These are phyloP conservation scores for Leptinotarsa peninsularis DNA, from an alignment of 2,888 invertebrate genomes.

Conservation along the genomic window DNA sequence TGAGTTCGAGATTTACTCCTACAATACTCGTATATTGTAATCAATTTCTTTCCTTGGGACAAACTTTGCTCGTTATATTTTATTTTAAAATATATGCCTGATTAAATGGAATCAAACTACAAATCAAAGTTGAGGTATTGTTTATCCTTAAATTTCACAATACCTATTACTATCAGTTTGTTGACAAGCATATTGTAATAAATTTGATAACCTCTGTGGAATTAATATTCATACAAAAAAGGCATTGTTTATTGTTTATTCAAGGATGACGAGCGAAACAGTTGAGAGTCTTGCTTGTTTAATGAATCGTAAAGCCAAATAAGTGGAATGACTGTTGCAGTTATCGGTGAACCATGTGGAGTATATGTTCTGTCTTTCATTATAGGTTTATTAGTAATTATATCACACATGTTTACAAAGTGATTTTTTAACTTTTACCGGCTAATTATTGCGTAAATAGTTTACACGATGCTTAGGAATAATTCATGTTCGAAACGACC, in stretches of 20 bases:
- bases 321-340: conserved; percentile 3
- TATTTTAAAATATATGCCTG: too few species aligned
- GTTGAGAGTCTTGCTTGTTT: not conserved
- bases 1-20: too few species aligned
- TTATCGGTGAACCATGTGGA: conserved; percentile 9
- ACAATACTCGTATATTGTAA: too few species aligned
- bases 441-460: too few species aligned
- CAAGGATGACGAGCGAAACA: conserved; percentile 11
- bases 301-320: conserved; percentile 12
- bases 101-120: too few species aligned
- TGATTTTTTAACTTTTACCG: not conserved
- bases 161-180: not conserved
- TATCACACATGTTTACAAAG: not conserved
- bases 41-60: too few species aligned
- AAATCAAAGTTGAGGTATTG: too few species aligned
- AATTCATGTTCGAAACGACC: too few species aligned
- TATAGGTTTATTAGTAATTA: not conserved
- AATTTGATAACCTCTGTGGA: conserved; percentile 1
- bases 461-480: too few species aligned
- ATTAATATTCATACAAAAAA: conserved; percentile 20
- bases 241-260: conserved; percentile 17
- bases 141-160: too few species aligned
- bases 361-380: not conserved
- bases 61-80: too few species aligned
- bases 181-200: conserved; percentile 1